These are phyloP conservation scores for Anguilla obscura DNA, from an alignment of 2,797 vertebrate genomes.

Conservation along the genomic window DNA sequence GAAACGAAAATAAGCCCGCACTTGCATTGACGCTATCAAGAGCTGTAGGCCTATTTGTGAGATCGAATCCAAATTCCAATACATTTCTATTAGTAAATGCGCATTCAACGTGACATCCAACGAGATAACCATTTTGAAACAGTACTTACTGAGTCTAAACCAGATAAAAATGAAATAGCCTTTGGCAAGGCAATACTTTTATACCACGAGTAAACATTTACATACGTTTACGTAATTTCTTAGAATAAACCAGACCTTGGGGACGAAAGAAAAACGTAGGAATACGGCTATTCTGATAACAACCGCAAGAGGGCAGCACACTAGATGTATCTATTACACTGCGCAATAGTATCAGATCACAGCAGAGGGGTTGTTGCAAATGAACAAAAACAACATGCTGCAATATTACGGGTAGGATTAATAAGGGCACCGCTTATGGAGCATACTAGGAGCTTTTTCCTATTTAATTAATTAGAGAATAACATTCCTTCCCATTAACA, in stretches of 20 bases:
- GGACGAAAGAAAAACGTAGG: neutral
- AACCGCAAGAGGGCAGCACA: conserved; percentile 67
- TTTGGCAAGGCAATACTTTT: neutral
- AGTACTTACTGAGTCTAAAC: neutral
- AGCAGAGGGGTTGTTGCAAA: conserved; percentile 7
- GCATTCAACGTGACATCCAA: neutral
- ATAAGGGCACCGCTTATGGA: neutral
- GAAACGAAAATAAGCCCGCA: neutral
- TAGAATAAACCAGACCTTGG: conserved; percentile 5
- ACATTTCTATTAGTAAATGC: neutral
- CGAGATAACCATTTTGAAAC: neutral
- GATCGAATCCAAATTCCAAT: neutral
- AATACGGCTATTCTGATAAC: neutral
- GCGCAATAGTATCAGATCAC: conserved; percentile 23
- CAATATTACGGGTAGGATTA: conserved; percentile 14
- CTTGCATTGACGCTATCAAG: neutral
- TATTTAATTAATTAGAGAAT: neutral
- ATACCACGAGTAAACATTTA: neutral
- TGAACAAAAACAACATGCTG: neutral
- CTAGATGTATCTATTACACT: conserved; percentile 42
- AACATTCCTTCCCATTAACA: neutral
- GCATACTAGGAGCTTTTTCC: neutral
- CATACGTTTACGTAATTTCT: conserved; percentile 12
- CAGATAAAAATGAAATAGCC: neutral
- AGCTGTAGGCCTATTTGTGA: neutral